Base-by-base conservation (phyloP, 2,888 invertebrate species). In the Caenorhabditis sp. region DNA sequence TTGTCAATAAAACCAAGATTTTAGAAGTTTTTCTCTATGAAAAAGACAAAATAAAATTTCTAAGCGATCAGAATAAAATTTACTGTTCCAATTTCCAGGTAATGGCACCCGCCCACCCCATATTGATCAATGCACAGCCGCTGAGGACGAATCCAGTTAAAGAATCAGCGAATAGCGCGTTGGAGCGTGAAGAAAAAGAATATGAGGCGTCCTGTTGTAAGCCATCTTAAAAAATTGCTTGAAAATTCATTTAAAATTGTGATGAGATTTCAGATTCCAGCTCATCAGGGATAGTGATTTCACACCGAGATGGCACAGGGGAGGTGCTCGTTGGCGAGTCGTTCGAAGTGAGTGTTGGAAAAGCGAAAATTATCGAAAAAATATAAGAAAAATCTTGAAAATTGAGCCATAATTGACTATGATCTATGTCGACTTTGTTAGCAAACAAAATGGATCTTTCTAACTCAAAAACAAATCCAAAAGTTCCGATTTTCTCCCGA, bases 251-350 rank as follows among this genome's bases (percentile, higher is more conserved):
- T 4, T 2, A 49, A 24, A n/a, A 44, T 61, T n/a, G n/a, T n/a
- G n/a, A n/a, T n/a, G n/a, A n/a, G n/a, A n/a, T n/a, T n/a, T 49
- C 61, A 82, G 82, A 61, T 35, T 63, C 51, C 16, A 68, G 54
- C 24, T 74, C 74, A 14, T 74, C 58, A 3, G 83, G 83, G 1
- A 38, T 79, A 5, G 70, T 83, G 0, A 66, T 79, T 4, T 79
- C 41, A n/a, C 58, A 22, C 8, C 51, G 19, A 19, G 56, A 79
- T 14, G 68, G 68, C 19, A 51, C 24, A 7, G 84, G 80, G 12
- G 80, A 84, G 56, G 75, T 84, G 14, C 24, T 84, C 4, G 58
- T 66, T 2, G 56, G 75, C 8, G 84, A 84, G 54, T 47, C 64
- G 5, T 80, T 80, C 22, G 70, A 74, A 14, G 81, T 75, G 47